Evolutionary conservation across 2,797 vertebrate genomes (phyloP).

Genomic region (Dermochelys coriacea): DNA sequence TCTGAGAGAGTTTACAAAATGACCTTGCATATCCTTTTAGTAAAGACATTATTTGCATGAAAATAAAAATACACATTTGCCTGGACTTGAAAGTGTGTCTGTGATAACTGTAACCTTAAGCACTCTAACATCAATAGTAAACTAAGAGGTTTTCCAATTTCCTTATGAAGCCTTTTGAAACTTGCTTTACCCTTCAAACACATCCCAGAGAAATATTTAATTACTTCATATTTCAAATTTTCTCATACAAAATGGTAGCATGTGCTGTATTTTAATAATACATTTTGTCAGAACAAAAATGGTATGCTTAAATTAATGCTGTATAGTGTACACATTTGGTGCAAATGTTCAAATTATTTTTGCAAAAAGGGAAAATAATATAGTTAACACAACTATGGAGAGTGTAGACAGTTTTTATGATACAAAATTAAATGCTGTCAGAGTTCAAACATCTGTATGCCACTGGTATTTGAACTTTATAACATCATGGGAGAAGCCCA

Average conservation of each 20-base stretch:
- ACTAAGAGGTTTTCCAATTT: constrained; percentile 10
- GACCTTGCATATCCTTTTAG: constrained; percentile 55
- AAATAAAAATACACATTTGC: constrained; percentile 11
- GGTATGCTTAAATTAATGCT: constrained; percentile 2
- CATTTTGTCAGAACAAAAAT: constrained; percentile 31
- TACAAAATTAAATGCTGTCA: neutral
- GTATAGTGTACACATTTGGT: neutral
- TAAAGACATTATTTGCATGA: constrained; percentile 33
- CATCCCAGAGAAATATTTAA: constrained; percentile 11
- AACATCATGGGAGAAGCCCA: neutral
- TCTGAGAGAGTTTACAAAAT: constrained; percentile 34
- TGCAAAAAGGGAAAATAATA: neutral
- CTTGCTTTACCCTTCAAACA: constrained; percentile 25
- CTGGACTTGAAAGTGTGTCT: constrained; percentile 39
- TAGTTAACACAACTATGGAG: neutral
- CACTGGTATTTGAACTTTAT: neutral
- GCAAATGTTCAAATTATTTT: neutral
- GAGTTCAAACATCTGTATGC: constrained; percentile 16
- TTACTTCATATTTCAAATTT: constrained; percentile 40
- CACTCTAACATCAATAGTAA: neutral
- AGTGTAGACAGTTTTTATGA: neutral
- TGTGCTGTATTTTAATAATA: neutral
- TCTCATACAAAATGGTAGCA: constrained; percentile 11
- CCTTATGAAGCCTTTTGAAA: constrained; percentile 19
- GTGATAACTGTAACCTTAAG: constrained; percentile 46